phyloP scores from a whole-genome alignment of 23 tunicate species.

The Corella eumyota region DNA sequence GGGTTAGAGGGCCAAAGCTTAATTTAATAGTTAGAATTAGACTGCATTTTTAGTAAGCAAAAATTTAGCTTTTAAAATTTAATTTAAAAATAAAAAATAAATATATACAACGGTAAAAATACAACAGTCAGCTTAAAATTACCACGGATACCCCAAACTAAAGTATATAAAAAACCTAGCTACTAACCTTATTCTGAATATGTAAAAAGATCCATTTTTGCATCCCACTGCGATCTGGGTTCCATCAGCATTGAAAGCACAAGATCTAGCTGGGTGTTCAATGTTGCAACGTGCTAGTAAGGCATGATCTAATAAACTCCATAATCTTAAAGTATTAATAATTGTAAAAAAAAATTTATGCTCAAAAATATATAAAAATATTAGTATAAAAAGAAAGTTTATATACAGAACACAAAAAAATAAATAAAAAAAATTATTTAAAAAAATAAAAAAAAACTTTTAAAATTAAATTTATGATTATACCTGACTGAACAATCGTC shows the following conservation, averaged over 20 bases:
- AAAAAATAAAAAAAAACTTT: background rate
- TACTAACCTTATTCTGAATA: conserved; percentile 47
- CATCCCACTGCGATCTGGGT: conserved; percentile 79
- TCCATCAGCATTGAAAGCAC: conserved; percentile 74
- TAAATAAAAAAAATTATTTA: too few species aligned
- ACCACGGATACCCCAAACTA: too few species aligned
- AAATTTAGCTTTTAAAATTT: too few species aligned
- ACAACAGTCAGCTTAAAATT: too few species aligned
- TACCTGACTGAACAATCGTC: conserved; percentile 78
- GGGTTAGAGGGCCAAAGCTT: too few species aligned
- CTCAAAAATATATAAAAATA: background rate
- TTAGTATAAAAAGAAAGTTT: too few species aligned
- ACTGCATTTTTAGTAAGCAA: too few species aligned
- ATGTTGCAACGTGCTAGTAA: conserved; percentile 53
- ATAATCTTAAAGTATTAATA: conserved; percentile 22
- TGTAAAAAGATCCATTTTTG: conserved; percentile 69
- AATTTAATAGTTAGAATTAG: too few species aligned
- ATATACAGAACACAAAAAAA: too few species aligned
- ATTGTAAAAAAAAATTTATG: background rate
- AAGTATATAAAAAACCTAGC: background rate
- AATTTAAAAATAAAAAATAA: too few species aligned
- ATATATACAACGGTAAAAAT: too few species aligned
- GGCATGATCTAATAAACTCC: conserved; percentile 64
- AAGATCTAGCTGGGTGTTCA: conserved; percentile 70
- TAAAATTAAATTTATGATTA: background rate